These are phyloP conservation scores for Blomia tropicalis DNA, from an alignment of 2,888 invertebrate species.

Conservation along the genomic window DNA sequence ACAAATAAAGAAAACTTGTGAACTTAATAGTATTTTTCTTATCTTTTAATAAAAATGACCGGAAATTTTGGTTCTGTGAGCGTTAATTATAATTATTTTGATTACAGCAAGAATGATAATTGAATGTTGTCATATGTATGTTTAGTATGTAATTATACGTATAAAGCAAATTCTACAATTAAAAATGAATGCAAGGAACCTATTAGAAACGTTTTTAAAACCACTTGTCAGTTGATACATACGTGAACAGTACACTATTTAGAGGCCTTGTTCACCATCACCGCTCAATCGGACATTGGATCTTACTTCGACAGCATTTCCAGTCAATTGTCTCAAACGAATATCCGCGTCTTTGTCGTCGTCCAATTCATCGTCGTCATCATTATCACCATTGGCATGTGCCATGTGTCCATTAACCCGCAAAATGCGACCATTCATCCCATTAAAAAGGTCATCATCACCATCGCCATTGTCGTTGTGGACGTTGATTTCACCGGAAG, in stretches of 20 bases:
- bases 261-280: slow-evolving; percentile 25
- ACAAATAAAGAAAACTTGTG: slow-evolving; percentile 6
- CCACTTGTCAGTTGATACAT: too few relatives aligned
- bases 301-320: slow-evolving; percentile 7
- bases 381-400: background rate
- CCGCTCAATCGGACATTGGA: slow-evolving; percentile 19
- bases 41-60: background rate
- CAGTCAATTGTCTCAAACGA: background rate
- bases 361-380: slow-evolving; percentile 7
- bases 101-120: too few relatives aligned
- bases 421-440: background rate
- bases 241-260: too few relatives aligned
- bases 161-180: too few relatives aligned
- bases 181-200: too few relatives aligned
- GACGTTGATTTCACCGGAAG: background rate
- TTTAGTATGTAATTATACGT: too few relatives aligned
- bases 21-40: background rate
- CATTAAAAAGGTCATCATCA: background rate
- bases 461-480: background rate
- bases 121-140: too few relatives aligned
- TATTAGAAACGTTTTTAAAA: too few relatives aligned
- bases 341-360: background rate
- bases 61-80: too few relatives aligned
- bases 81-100: too few relatives aligned
- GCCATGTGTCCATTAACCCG: slow-evolving; percentile 2